Evolutionary conservation across 2,888 invertebrate species (phyloP), one percentile per base, ranked within the genome.

Genomic region (Tyria jacobaeae): DNA sequence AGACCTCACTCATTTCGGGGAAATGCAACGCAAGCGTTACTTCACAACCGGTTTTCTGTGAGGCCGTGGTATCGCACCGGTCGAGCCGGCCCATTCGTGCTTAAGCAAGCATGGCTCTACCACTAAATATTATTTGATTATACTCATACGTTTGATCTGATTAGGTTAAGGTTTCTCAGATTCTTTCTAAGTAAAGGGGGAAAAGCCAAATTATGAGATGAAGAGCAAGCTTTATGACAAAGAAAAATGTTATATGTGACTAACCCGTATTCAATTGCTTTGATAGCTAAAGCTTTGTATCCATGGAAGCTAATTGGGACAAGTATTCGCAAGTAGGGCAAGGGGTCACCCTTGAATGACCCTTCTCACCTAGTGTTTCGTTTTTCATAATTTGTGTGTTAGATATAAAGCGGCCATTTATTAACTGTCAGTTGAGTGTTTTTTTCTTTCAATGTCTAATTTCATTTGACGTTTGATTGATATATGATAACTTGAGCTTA

Each of bases 401-500:
- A 69, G 76, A 78, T 75, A 79, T 76, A 77, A 77, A 70, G 63
- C 64, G 68, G 76, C 68, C 71, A 76, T 79, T 81, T 79, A 77
- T 78, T 73, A 72, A 72, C 68, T 64, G 77, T 71, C 76, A 77
- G 65, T 64, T 55, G 68, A 79, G 75, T 75, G 75, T 71, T 80
- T 79, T 78, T 72, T 65, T 66, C 62, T 58, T 41, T 49, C 58
- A 66, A 73, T 59, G 64, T 55, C 66, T 31, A 60, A 56, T 60
- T 57, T 25, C 57, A 47, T 63, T 60, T 61, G 66, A 53, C 57
- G 49, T 64, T 64, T 68, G 58, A 68, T 71, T 66, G 64, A 76
- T 69, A 54, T 7, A 49, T 64, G 52, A 17, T 65, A 34, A 55
- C 59, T n/a, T 27, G 27, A 52, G 39, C 12, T 35, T 44, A 39